Evolutionary conservation across 2,888 invertebrate genomes (phyloP), one percentile per base, ranked within the genome.

Genomic region (Lymantria monacha): DNA sequence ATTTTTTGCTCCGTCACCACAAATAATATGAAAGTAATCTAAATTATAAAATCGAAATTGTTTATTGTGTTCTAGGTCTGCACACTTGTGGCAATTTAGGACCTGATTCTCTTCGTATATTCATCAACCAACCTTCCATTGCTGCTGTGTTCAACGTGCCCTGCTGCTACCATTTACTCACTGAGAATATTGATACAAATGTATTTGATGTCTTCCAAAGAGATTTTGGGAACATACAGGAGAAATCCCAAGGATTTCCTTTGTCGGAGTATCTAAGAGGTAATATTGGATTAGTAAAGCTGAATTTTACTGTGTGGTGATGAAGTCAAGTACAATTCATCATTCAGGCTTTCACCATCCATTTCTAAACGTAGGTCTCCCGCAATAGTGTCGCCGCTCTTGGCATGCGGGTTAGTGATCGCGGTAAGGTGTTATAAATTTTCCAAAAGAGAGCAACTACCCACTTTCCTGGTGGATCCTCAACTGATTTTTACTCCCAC

Each of bases 61-160:
- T 22, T 22, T 22, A 33, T 33, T 38, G 3, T 38, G 2, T 38
- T 10, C 9, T 14, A 72, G 98, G 98, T 10, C 91, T 98, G 8
- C 98, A 98, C 76, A 97, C 98, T 0, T 98, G 98, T 79, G 98
- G 98, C 0, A 94, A 96, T 83, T 87, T 98, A 7, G 95, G 96
- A 0, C 90, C 96, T 0, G 93, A 94, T 10, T 94, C 94, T 40
- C 84, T 97, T 0, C 93, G 93, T 55, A 89, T 96, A 11, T 98
- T 97, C 75, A 74, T 87, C 3, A 67, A 81, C 0, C 93, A 93
- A 53, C 51, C 85, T 0, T 74, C 91, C 30, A 91, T 94, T 0
- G 89, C 86, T 52, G 92, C 93, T 0, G 76, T 97, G 0, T 95
- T 96, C 69, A 95, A 95, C 74, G 95, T 98, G 37, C 97, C 97